phyloP scores from a whole-genome alignment of 2,888 invertebrate species.

The Anarsia innoxiella region DNA sequence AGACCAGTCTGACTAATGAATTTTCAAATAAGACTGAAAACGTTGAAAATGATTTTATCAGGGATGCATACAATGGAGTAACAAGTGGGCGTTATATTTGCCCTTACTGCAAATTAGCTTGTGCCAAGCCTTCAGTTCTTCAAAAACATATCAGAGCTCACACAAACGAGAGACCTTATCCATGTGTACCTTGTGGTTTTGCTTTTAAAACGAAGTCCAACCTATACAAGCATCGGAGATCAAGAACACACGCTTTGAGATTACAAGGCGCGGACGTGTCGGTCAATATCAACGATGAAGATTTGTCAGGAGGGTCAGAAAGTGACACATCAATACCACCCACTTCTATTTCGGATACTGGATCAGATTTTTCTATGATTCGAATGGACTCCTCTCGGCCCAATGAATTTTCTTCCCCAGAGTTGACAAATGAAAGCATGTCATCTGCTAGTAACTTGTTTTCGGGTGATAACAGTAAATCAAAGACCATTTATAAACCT shows the following conservation, averaged over 20 bases:
- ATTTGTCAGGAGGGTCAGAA: slow-evolving; percentile 75
- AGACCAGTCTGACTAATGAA: slow-evolving; percentile 71
- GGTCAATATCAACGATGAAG: slow-evolving; percentile 72
- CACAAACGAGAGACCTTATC: slow-evolving; percentile 94
- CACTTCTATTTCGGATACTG: slow-evolving; percentile 53
- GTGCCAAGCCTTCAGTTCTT: slow-evolving; percentile 94
- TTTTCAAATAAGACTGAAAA: slow-evolving; percentile 73
- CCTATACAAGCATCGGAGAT: slow-evolving; percentile 91
- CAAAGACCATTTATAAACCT: slow-evolving; percentile 81
- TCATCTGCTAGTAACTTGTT: slow-evolving; percentile 28
- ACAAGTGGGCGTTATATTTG: slow-evolving; percentile 85
- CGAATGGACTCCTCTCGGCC: slow-evolving; percentile 50
- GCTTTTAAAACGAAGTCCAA: slow-evolving; percentile 96
- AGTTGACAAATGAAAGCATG: slow-evolving; percentile 45
- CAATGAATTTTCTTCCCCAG: slow-evolving; percentile 59
- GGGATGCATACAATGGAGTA: slow-evolving; percentile 59
- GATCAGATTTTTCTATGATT: slow-evolving; percentile 57
- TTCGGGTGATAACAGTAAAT: slow-evolving; percentile 51
- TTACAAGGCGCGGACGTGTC: slow-evolving; percentile 76
- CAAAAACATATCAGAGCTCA: slow-evolving; percentile 96
- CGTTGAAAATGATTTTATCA: slow-evolving; percentile 70
- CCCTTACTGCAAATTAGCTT: slow-evolving; percentile 90
- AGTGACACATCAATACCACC: slow-evolving; percentile 71
- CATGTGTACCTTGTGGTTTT: slow-evolving; percentile 91
- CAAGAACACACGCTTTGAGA: slow-evolving; percentile 81